Evolutionary conservation across 2,888 invertebrate genomes (phyloP).

Genomic region (Dyspetes luteomarginatus): DNA sequence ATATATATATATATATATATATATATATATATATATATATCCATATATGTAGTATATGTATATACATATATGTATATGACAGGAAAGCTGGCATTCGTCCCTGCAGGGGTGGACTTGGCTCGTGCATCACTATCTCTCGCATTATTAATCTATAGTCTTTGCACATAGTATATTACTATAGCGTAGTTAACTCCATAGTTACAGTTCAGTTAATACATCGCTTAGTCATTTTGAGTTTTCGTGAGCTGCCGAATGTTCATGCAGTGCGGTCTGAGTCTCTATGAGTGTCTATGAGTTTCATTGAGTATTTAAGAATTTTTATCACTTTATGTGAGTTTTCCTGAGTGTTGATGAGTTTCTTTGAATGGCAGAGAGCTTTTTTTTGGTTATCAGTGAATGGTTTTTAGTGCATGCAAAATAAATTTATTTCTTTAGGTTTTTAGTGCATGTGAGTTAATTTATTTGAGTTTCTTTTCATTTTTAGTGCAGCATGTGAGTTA

Average conservation of each 20-base stretch:
- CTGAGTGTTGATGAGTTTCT: no score
- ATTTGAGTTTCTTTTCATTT: neutral
- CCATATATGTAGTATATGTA: constrained; percentile 6
- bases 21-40: constrained; percentile 12
- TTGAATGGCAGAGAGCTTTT: no score
- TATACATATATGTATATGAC: constrained; percentile 12
- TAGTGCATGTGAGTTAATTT: neutral
- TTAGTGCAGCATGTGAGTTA: neutral
- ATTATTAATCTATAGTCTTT: constrained; percentile 75
- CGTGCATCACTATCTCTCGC: constrained; percentile 77
- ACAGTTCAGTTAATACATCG: neutral
- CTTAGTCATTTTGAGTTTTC: neutral
- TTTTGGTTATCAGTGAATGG: no score
- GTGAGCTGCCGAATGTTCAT: neutral
- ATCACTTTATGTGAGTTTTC: no score
- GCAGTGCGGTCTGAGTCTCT: neutral
- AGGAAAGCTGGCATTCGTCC: constrained; percentile 62
- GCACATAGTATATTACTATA: constrained; percentile 27
- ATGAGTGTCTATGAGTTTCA: neutral
- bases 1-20: constrained; percentile 20
- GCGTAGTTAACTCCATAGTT: neutral
- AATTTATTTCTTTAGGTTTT: no score
- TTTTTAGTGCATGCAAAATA: no score
- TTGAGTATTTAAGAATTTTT: no score
- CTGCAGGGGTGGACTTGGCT: constrained; percentile 68